These are phyloP conservation scores for Endotricha flammealis DNA, from an alignment of 2,888 invertebrate genomes.

Conservation along the genomic window DNA sequence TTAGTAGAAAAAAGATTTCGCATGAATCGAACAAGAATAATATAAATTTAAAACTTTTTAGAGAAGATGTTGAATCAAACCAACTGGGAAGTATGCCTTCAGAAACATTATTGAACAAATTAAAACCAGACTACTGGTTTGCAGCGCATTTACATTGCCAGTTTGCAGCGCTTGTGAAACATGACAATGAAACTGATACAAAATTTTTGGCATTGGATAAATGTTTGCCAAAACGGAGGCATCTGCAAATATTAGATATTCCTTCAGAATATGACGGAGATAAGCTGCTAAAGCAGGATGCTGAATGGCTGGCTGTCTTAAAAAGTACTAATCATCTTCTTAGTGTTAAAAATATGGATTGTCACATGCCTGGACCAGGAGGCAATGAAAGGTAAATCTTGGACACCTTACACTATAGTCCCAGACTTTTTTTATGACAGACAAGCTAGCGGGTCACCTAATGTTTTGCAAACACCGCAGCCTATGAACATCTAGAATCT, in stretches of 20 bases:
- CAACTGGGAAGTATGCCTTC: constrained; percentile 92
- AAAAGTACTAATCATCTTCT: constrained; percentile 92
- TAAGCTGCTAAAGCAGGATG: constrained; percentile 84
- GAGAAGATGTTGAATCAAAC: constrained; percentile 88
- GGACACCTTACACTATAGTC: too few relatives aligned
- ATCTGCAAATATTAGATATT: constrained; percentile 89
- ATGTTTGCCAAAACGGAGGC: constrained; percentile 92
- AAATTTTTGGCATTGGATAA: constrained; percentile 98
- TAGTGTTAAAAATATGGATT: constrained; percentile 81
- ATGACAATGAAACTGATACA: constrained; percentile 78
- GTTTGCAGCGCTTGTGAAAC: constrained; percentile 92
- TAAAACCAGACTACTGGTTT: constrained; percentile 97
- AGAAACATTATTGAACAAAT: constrained; percentile 86
- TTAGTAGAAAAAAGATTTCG: too few relatives aligned
- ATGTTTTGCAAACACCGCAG: too few relatives aligned
- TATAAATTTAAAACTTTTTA: constrained; percentile 46
- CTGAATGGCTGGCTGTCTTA: constrained; percentile 96
- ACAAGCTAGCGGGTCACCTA: too few relatives aligned
- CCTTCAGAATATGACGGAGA: constrained; percentile 75
- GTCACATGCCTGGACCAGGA: constrained; percentile 91
- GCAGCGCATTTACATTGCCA: constrained; percentile 98
- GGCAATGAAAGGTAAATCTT: constrained; percentile 81
- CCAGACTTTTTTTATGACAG: too few relatives aligned
- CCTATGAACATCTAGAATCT: too few relatives aligned
- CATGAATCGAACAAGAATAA: too few relatives aligned